Evolutionary conservation across 2,888 invertebrate species (phyloP).

Genomic region (Dione juno): DNA sequence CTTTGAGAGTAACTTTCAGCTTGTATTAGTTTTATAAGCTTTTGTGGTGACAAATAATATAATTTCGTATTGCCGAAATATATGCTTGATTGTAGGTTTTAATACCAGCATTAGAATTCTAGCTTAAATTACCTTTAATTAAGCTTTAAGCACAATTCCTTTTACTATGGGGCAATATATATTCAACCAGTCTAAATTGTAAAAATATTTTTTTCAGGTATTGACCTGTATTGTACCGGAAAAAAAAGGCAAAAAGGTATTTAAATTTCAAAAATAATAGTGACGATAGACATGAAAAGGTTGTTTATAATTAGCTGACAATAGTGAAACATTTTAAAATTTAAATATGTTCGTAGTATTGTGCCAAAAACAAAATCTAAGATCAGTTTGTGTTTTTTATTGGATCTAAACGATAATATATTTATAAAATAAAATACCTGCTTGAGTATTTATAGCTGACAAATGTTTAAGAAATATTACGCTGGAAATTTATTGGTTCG

Average conservation of each 20-base stretch:
- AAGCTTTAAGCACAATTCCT: no score
- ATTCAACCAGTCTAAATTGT: background rate
- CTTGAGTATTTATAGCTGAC: background rate
- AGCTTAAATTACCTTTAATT: no score
- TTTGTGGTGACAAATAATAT: background rate
- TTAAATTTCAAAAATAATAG: background rate
- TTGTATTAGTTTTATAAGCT: slow-evolving; percentile 4
- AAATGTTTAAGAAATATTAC: slow-evolving; percentile 8
- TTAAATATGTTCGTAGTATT: background rate
- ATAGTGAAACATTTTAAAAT: background rate
- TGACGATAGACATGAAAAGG: background rate
- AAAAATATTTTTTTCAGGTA: background rate
- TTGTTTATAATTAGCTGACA: slow-evolving; percentile 19
- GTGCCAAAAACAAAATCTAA: slow-evolving; percentile 10
- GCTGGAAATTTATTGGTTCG: background rate
- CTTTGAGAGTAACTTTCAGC: background rate
- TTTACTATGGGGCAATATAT: no score
- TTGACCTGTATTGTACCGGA: no score
- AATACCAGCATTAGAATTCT: no score
- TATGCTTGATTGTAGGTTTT: no score
- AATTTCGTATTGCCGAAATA: background rate
- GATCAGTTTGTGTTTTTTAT: background rate
- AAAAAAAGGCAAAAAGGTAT: background rate
- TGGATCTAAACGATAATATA: background rate
- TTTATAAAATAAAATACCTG: slow-evolving; percentile 1